Evolutionary conservation across 1,140 invertebrate species (phyloP).

Genomic region (Cydia pomonella): DNA sequence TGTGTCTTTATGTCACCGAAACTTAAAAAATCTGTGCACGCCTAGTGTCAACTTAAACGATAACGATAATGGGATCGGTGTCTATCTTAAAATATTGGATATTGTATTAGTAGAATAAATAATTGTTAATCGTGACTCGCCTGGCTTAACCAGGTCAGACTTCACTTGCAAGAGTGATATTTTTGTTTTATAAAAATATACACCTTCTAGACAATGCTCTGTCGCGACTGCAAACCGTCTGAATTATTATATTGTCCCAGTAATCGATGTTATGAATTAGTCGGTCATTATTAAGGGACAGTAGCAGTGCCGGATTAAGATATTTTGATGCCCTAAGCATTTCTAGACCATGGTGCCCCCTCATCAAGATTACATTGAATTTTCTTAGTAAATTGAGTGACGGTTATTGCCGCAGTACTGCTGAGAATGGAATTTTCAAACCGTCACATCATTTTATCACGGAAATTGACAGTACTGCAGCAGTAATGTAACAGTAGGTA

Average conservation of each 20-base stretch:
- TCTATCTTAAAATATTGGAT: constrained; percentile 22
- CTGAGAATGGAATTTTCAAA: no score
- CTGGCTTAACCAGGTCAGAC: background rate
- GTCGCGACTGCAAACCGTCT: background rate
- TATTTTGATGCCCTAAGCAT: no score
- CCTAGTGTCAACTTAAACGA: constrained; percentile 7
- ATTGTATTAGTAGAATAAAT: constrained; percentile 4
- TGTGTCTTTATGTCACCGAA: constrained; percentile 18
- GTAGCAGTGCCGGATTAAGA: no score
- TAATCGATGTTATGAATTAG: background rate
- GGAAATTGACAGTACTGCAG: no score
- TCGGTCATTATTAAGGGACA: background rate
- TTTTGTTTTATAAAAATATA: constrained; percentile 26
- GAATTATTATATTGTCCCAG: background rate
- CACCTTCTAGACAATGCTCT: background rate
- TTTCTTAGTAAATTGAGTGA: no score
- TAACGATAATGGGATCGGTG: constrained; percentile 22
- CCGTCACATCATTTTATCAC: no score
- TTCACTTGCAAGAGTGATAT: constrained; percentile 3
- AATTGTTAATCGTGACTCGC: constrained; percentile 15
- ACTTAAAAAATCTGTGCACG: constrained; percentile 13
- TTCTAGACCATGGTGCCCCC: no score
- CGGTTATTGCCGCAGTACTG: no score
- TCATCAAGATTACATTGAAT: no score
- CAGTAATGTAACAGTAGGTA: no score